These are phyloP conservation scores for Trissolcus basalis DNA, from an alignment of 1,140 invertebrate genomes.

Conservation along the genomic window DNA sequence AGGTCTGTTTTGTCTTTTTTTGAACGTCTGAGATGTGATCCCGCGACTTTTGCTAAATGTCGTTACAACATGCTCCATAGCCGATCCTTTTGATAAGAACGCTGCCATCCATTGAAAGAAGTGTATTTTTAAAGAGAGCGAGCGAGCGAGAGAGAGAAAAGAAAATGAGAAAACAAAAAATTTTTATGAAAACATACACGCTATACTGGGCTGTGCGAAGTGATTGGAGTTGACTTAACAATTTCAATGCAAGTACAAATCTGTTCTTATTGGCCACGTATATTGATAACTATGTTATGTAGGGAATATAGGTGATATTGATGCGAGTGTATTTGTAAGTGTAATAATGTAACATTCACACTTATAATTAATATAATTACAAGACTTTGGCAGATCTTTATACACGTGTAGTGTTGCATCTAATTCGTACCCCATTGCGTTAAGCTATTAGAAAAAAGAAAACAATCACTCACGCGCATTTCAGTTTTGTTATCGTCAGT, in stretches of 20 bases:
- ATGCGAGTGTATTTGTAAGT: slow-evolving; percentile 74
- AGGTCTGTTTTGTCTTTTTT: slow-evolving; percentile 64
- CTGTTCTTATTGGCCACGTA: slow-evolving; percentile 77
- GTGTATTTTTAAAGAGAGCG: slow-evolving; percentile 73
- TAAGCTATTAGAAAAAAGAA: slow-evolving; percentile 36
- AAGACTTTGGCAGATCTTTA: slow-evolving; percentile 45
- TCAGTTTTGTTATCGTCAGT: slow-evolving; percentile 40
- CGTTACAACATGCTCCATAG: slow-evolving; percentile 74
- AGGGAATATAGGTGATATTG: slow-evolving; percentile 73
- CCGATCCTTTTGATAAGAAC: slow-evolving; percentile 75
- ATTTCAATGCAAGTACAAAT: slow-evolving; percentile 77
- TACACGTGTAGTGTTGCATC: slow-evolving; percentile 34
- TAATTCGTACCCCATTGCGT: slow-evolving; percentile 41
- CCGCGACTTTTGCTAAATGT: slow-evolving; percentile 70
- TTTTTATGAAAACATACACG: slow-evolving; percentile 72
- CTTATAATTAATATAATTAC: slow-evolving; percentile 53
- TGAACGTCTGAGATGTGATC: slow-evolving; percentile 64
- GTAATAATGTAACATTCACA: slow-evolving; percentile 63
- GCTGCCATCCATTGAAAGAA: slow-evolving; percentile 75
- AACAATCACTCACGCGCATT: slow-evolving; percentile 42
- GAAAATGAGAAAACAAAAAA: slow-evolving; percentile 70
- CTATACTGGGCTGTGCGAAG: slow-evolving; percentile 76
- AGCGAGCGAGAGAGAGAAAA: slow-evolving; percentile 40
- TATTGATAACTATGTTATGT: slow-evolving; percentile 75
- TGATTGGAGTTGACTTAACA: slow-evolving; percentile 77